Evolutionary conservation across 2,113 vertebrate species (phyloP).

Genomic region (Oostethus manadensis): DNA sequence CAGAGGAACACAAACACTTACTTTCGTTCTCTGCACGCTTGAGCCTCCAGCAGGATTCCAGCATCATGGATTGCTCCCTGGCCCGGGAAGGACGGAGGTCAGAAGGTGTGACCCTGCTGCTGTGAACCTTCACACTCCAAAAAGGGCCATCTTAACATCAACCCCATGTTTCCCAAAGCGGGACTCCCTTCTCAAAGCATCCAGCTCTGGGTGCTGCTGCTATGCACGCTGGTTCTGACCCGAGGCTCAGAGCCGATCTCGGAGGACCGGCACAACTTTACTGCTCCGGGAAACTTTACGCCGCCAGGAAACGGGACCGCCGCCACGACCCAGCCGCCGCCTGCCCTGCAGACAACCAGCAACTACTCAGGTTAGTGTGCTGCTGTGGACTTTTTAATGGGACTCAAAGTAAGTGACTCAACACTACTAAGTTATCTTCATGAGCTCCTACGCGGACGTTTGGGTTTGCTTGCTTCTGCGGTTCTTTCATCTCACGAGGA

Average conservation of each 20-base stretch:
- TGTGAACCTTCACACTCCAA: slow-evolving; percentile 22
- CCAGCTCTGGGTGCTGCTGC: slow-evolving; percentile 38
- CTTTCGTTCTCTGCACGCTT: slow-evolving; percentile 23
- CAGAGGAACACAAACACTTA: slow-evolving; percentile 12
- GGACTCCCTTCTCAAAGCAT: background rate
- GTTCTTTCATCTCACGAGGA: too few species aligned
- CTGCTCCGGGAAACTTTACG: background rate
- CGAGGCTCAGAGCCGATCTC: slow-evolving; percentile 35
- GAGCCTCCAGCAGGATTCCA: slow-evolving; percentile 1
- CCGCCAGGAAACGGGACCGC: slow-evolving; percentile 29
- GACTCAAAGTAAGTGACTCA: too few species aligned
- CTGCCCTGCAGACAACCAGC: slow-evolving; percentile 59
- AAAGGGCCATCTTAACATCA: slow-evolving; percentile 1
- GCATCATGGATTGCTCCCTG: slow-evolving; percentile 32
- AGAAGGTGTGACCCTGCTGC: slow-evolving; percentile 16
- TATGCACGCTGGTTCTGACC: slow-evolving; percentile 24
- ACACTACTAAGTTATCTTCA: too few species aligned
- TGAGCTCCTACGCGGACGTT: too few species aligned
- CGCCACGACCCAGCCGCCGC: slow-evolving; percentile 38
- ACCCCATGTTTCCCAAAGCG: slow-evolving; percentile 37
- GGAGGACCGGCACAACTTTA: slow-evolving; percentile 4
- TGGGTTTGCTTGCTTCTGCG: too few species aligned
- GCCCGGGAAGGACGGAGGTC: slow-evolving; percentile 25
- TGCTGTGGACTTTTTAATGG: too few species aligned
- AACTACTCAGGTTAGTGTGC: slow-evolving; percentile 66